Conservation (phyloP, 1,140 invertebrate species). For the Ostrea edulis region DNA sequence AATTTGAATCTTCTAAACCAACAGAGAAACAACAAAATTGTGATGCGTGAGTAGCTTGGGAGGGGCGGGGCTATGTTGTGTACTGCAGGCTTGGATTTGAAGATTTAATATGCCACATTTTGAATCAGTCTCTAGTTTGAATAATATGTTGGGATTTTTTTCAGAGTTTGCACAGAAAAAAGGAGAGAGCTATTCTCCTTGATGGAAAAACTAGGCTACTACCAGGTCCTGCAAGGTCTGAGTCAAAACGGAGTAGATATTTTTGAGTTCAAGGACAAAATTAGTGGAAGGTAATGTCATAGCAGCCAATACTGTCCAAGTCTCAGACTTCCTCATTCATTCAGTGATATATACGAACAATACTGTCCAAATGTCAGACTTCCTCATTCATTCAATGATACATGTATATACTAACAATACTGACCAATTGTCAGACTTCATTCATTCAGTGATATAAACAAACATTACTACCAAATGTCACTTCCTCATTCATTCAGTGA, state of each 20-base stretch:
- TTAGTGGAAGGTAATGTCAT: background rate
- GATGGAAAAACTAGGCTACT: constrained; percentile 17
- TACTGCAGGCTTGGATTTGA: background rate
- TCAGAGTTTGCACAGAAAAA: constrained; percentile 41
- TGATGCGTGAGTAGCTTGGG: background rate
- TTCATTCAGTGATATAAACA: no score
- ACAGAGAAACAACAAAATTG: background rate
- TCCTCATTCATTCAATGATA: no score
- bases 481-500: no score
- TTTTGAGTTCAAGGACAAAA: constrained; percentile 45
- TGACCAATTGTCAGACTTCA: no score
- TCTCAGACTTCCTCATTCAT: no score
- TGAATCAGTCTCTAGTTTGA: no score
- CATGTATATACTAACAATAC: no score
- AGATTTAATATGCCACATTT: no score
- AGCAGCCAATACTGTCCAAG: background rate
- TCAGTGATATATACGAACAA: no score
- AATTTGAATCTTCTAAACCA: background rate
- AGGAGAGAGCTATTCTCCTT: constrained; percentile 10
- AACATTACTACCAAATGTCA: no score
- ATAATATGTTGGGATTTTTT: background rate
- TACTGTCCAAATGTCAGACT: no score
- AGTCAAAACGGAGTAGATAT: constrained; percentile 44
- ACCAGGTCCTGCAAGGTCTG: constrained; percentile 16
- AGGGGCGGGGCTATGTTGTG: background rate